A percentile compares a stretch with the other conserved stretches of the same genome.
These are phyloP conservation scores for Sebastes vulpes DNA, from an alignment of 2,797 vertebrate genomes.

Conservation along the genomic window DNA sequence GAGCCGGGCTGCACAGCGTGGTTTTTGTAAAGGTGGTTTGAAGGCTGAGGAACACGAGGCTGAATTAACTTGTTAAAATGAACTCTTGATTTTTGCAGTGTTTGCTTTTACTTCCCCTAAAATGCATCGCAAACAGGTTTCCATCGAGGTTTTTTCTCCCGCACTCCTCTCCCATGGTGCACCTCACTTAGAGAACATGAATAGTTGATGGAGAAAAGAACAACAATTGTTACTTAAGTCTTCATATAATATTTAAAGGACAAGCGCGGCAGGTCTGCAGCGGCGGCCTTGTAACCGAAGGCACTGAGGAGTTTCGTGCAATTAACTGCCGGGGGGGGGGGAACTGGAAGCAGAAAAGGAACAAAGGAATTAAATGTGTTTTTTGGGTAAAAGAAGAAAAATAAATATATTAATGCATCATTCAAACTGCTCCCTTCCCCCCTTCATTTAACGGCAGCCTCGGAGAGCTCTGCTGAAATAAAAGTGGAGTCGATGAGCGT, in stretches of 20 bases:
- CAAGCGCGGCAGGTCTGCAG: constrained; percentile 45
- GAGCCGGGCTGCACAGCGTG: neutral
- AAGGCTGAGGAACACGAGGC: neutral
- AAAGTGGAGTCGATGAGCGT: constrained; percentile 45
- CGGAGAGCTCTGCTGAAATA: constrained; percentile 60
- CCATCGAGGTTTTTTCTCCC: constrained; percentile 24
- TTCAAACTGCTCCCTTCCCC: constrained; percentile 47
- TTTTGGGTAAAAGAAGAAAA: constrained; percentile 25
- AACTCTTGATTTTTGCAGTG: constrained; percentile 31
- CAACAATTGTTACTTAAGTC: constrained; percentile 87
- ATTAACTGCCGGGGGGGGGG: constrained; percentile 44
- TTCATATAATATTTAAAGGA: constrained; percentile 85
- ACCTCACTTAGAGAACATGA: constrained; percentile 77
- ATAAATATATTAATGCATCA: constrained; percentile 58
- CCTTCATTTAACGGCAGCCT: constrained; percentile 65
- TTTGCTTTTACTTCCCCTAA: constrained; percentile 33
- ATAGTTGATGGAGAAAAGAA: constrained; percentile 86
- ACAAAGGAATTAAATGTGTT: constrained; percentile 23
- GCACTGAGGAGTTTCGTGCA: constrained; percentile 64
- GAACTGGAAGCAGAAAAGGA: constrained; percentile 13
- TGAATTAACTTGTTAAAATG: neutral
- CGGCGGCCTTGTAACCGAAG: constrained; percentile 51
- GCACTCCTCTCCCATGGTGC: constrained; percentile 65
- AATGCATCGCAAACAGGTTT: constrained; percentile 53
- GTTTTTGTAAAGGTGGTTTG: neutral